Conservation (phyloP, 2,888 invertebrate species). For the Stenoptilia bipunctidactyla region DNA sequence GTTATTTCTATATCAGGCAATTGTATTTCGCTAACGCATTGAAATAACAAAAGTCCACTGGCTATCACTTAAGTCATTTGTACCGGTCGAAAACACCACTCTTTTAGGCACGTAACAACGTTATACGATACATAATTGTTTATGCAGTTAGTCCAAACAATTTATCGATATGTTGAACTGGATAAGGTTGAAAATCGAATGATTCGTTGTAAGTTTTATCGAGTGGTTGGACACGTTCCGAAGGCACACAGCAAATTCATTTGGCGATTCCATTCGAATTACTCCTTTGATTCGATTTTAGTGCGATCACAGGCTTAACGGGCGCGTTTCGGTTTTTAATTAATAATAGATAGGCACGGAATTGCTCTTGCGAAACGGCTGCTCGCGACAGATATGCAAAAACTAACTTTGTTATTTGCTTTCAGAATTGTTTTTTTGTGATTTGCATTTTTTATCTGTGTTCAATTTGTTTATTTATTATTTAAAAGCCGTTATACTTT, state of each 20-base stretch:
- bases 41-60: not conserved
- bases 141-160: not conserved
- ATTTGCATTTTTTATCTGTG: no score
- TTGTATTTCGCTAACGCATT: not conserved
- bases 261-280: slow-evolving; percentile 45
- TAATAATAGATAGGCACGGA: slow-evolving; percentile 40
- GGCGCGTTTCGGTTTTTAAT: slow-evolving; percentile 51
- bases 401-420: not conserved
- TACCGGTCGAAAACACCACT: slow-evolving; percentile 1
- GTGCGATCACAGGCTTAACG: slow-evolving; percentile 41
- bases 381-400: not conserved
- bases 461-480: no score
- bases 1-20: not conserved
- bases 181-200: not conserved
- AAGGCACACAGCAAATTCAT: slow-evolving; percentile 7
- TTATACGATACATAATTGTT: not conserved
- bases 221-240: not conserved
- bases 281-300: slow-evolving; percentile 53
- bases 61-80: not conserved
- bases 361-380: not conserved
- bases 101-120: not conserved
- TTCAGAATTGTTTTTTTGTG: no score
- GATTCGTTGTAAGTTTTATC: no score
- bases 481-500: no score
- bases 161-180: not conserved